Evolutionary conservation across 2,888 invertebrate genomes (phyloP), one percentile per base, ranked within the genome.

Genomic region (Limnephilus auricula): DNA sequence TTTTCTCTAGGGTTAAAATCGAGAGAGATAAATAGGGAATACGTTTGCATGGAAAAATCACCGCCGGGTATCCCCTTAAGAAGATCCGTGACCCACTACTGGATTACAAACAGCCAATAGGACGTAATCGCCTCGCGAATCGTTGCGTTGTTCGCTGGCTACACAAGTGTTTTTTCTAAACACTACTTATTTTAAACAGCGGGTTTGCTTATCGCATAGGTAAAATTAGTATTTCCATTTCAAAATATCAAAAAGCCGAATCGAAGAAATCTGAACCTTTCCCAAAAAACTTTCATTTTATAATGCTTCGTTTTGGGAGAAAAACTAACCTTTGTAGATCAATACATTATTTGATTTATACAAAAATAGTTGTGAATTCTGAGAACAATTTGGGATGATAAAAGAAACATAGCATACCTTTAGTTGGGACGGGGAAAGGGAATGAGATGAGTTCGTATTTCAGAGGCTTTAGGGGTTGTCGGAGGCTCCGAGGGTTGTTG

Each of bases 401-500:
- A 25, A 84, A 84, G 34, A 40, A 84, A 37, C 84, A 84, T 15
- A 37, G 40, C 37, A 37, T 84, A 40, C 34, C 84, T 10, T n/a
- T 10, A 1, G 80, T 30, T 15, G 50, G 83, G 25, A 37, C 80
- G 25, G 50, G 83, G 25, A 37, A 37, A 40, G 2, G 79, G 34
- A 89, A 25, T 78, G 40, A 79, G 79, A 34, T 78, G 31, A 65
- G 50, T 65, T 65, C 50, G 50, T 65, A 65, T 65, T 65, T 87
- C 32, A 50, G 31, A 50, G 82, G 80, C 79, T 37, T 45, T 89
- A 80, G 79, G 87, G 85, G 78, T 78, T 86, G 45, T 87, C 89
- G 87, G 90, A 86, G 79, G 85, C 25, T 79, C 79, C 82, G 45
- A 82, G 90, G 90, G 83, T 50, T 83, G 80, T 65, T 90, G 86